Evolutionary conservation across 2,113 vertebrate genomes (phyloP), one percentile per base, ranked within the genome.

Genomic region (Callaeas wilsoni): DNA sequence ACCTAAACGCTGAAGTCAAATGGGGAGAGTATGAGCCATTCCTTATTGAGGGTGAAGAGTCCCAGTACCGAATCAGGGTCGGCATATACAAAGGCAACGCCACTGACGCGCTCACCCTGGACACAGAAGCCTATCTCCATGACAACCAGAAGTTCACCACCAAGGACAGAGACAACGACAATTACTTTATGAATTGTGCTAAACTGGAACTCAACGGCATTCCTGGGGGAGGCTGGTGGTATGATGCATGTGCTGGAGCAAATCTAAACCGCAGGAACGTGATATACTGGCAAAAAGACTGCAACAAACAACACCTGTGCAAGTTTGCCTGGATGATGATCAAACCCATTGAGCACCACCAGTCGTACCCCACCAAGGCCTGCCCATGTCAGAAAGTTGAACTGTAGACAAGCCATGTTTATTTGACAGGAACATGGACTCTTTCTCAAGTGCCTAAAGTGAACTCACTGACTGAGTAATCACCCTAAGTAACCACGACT

Each of bases 81-180:
- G 98, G 99, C 8, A 93, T 99, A 55, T 99, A 98, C 92, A 97
- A 97, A 92, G 99, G 99, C 67, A 98, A 98, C 0, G 97, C 98
- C 44, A 92, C 97, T 1, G 98, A 99, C 6, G 99, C 99, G 2
- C 92, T 99, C 84, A 98, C 98, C 12, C 94, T 98, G 93, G 98
- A 99, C 80, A 99, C 98, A 5, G 98, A 99, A 85, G 98, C 98
- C 85, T 99, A 99, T 94, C 98, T 99, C 57, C 99, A 99, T 35
- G 98, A 99, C 94, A 99, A 99, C 97, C 98, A 98, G 89, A 98
- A 97, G 79, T 99, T 99, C 95, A 98, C 98, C 93, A 98, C 98
- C 25, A 98, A 98, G 93, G 98, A 99, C 95, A 97, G 97, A 82
- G 98, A 99, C 96, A 99, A 99, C 3, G 98, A 99, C 93, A 99